Conservation (phyloP, 1,140 invertebrate genomes). For the Linepithema humile region DNA sequence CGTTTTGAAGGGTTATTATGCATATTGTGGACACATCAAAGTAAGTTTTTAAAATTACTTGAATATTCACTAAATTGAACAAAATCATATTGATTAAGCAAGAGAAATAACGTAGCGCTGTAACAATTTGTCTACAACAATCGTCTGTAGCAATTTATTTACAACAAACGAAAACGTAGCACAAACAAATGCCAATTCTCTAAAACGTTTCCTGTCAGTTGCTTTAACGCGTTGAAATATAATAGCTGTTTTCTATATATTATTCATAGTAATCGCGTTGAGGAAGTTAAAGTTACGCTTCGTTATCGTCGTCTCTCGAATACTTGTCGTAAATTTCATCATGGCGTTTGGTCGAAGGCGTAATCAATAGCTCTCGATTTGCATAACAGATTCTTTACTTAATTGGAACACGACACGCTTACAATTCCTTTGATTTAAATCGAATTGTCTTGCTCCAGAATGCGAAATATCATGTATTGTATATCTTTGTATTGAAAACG, state of each 20-base stretch:
- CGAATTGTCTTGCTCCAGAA: background rate
- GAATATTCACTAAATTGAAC: conserved; percentile 16
- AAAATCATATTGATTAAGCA: conserved; percentile 2
- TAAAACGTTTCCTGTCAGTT: background rate
- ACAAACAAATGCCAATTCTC: background rate
- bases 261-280: conserved; percentile 4
- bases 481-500: background rate
- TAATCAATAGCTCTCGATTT: conserved; percentile 47
- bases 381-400: conserved; percentile 54
- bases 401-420: conserved; percentile 40
- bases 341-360: conserved; percentile 26
- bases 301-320: background rate
- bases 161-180: background rate
- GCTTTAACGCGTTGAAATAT: background rate
- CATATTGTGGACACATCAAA: background rate
- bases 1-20: background rate
- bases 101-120: background rate
- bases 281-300: background rate
- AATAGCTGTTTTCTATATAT: conserved; percentile 6
- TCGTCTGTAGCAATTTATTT: conserved; percentile 28
- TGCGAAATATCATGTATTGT: background rate
- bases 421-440: conserved; percentile 46
- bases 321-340: conserved; percentile 31
- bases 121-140: no score
- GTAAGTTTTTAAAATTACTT: conserved; percentile 1